Percentiles rank a stretch among this genome's conserved stretches.
phyloP scores from a whole-genome alignment of 2,113 vertebrate genomes.

The Etheostoma cragini region DNA sequence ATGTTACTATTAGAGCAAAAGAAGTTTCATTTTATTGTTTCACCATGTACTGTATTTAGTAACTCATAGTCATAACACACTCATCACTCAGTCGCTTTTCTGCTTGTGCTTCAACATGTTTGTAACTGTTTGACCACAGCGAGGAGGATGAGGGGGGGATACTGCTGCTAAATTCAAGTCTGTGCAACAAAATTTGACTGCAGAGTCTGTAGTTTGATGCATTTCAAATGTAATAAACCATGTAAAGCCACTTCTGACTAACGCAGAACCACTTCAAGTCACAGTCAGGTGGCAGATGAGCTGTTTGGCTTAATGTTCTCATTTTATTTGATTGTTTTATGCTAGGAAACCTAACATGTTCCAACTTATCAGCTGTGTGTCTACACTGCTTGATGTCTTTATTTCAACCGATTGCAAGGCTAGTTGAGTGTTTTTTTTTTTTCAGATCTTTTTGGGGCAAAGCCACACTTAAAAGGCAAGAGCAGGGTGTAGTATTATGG shows the following conservation, averaged over 20 bases:
- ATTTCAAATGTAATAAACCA: conserved; percentile 39
- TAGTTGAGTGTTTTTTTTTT: conserved; percentile 24
- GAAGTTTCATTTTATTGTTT: conserved; percentile 61
- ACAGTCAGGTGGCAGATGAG: conserved; percentile 9
- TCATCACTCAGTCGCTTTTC: conserved; percentile 42
- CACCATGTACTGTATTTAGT: conserved; percentile 54
- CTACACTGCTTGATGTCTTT: background rate
- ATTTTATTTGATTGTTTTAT: conserved; percentile 7
- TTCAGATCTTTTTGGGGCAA: background rate
- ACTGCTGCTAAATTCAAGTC: conserved; percentile 59
- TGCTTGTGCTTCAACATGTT: conserved; percentile 22
- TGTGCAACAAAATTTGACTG: conserved; percentile 20
- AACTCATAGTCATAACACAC: conserved; percentile 25
- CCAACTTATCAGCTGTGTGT: background rate
- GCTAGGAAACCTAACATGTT: conserved; percentile 18
- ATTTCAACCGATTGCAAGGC: conserved; percentile 2
- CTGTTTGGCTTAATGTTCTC: conserved; percentile 12
- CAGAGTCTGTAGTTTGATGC: conserved; percentile 33
- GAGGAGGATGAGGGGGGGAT: background rate
- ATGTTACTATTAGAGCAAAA: conserved; percentile 64
- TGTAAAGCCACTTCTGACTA: conserved; percentile 16
- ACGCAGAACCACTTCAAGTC: conserved; percentile 12
- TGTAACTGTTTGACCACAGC: conserved; percentile 10
- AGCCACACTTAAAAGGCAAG: conserved; percentile 54
- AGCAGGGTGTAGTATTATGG: conserved; percentile 36